Percentiles rank a stretch among this genome's conserved stretches.
Evolutionary conservation across 1,140 invertebrate genomes (phyloP).

Genomic region (Ectropis grisescens): DNA sequence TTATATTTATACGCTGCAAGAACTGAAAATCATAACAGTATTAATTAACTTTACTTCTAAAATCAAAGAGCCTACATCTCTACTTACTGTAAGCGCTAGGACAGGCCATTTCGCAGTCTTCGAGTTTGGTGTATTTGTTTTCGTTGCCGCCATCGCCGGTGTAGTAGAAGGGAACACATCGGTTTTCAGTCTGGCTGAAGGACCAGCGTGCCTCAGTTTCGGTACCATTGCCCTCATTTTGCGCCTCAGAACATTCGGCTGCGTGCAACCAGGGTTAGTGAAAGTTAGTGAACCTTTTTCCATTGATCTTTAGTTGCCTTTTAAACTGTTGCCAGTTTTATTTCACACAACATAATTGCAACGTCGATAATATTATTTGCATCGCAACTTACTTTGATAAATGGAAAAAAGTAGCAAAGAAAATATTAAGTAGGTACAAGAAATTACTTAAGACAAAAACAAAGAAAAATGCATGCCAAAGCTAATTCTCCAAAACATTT

Average conservation of each 20-base stretch:
- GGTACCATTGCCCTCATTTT: slow-evolving; percentile 84
- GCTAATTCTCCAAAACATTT: no score
- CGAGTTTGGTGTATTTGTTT: slow-evolving; percentile 86
- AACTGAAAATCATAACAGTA: no score
- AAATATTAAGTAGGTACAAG: no score
- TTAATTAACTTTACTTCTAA: no score
- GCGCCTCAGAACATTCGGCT: slow-evolving; percentile 86
- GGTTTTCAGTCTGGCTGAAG: slow-evolving; percentile 86
- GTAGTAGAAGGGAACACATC: slow-evolving; percentile 96
- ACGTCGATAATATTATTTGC: not conserved
- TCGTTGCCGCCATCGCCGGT: slow-evolving; percentile 91
- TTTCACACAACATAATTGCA: slow-evolving; percentile 1
- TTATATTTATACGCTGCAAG: no score
- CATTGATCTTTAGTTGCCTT: not conserved
- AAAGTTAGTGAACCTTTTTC: slow-evolving; percentile 14
- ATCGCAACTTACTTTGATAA: no score
- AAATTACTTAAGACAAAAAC: no score
- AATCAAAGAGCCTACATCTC: no score
- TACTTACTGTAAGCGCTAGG: slow-evolving; percentile 84
- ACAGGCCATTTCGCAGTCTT: slow-evolving; percentile 85
- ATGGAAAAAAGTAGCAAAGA: no score
- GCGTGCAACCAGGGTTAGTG: slow-evolving; percentile 16
- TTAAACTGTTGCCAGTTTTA: slow-evolving; percentile 15
- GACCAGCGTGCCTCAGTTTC: slow-evolving; percentile 86
- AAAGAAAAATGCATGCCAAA: no score